Evolutionary conservation across 2,113 vertebrate species (phyloP).

Genomic region (Nycticorax nycticorax): DNA sequence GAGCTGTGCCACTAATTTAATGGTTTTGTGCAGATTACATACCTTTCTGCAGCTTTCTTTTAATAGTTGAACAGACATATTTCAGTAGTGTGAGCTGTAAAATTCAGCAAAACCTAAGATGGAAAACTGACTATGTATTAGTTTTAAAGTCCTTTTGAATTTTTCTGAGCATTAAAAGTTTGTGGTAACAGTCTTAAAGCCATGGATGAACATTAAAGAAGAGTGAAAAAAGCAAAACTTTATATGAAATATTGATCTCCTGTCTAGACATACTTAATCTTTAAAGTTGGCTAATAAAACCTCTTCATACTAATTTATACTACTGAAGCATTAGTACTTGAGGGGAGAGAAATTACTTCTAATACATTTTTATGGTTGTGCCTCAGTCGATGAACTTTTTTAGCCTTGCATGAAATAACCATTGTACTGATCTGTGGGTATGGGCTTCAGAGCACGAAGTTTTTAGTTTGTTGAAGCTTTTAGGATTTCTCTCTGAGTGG

Average conservation of each 20-base stretch:
- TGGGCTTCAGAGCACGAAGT: not conserved
- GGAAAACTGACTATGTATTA: not conserved
- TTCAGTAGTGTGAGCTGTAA: not conserved
- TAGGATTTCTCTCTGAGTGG: not conserved
- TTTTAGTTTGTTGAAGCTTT: not conserved
- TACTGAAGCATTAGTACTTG: not conserved
- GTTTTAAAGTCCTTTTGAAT: not conserved
- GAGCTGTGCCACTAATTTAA: not conserved
- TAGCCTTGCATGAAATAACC: not conserved
- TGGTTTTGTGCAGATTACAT: not conserved
- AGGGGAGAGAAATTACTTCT: not conserved
- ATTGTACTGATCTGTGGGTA: not conserved
- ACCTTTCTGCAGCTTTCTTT: not conserved
- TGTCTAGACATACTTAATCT: constrained; percentile 45
- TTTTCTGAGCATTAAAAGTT: not conserved
- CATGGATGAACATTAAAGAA: not conserved
- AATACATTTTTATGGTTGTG: not conserved
- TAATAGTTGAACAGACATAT: not conserved
- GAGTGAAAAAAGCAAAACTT: not conserved
- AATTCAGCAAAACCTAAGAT: not conserved
- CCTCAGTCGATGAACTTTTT: not conserved
- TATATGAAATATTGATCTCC: constrained; percentile 29
- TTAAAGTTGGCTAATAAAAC: constrained; percentile 13
- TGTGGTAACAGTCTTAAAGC: not conserved
- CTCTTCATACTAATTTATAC: constrained; percentile 7